These are phyloP conservation scores for Octodon degus DNA, from an alignment of 2,113 vertebrate species.

Conservation along the genomic window DNA sequence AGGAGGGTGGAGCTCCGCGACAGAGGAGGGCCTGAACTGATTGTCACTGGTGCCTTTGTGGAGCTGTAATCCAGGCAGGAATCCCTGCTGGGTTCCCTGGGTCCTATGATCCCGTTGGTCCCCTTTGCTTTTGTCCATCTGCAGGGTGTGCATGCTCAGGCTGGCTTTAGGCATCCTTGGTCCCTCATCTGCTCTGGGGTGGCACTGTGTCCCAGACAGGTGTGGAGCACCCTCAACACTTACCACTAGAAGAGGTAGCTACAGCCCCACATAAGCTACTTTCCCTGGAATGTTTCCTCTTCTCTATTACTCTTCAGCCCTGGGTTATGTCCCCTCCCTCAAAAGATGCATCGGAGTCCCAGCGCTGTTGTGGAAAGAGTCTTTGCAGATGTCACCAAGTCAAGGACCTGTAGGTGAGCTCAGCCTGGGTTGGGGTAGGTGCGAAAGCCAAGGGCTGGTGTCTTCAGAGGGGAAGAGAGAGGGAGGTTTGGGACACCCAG, in stretches of 20 bases:
- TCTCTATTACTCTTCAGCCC: no score
- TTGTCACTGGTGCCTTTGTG: rapidly evolving
- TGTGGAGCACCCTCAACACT: background rate
- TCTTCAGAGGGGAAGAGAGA: background rate
- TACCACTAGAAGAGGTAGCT: background rate
- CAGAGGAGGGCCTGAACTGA: rapidly evolving
- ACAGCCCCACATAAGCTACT: rapidly evolving
- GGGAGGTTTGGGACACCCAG: background rate
- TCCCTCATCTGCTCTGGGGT: background rate
- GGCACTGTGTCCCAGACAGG: no score
- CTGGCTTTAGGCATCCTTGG: background rate
- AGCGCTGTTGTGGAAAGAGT: background rate
- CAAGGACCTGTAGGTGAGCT: background rate
- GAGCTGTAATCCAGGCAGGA: background rate
- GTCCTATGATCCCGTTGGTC: background rate
- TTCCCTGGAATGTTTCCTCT: background rate
- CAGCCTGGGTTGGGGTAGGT: background rate
- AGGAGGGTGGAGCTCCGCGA: rapidly evolving
- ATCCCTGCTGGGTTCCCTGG: background rate
- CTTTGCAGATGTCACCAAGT: background rate
- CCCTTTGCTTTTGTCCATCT: background rate
- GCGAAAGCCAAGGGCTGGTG: background rate
- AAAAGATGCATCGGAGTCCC: background rate
- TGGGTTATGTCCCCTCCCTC: background rate
- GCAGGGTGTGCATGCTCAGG: no score